These are phyloP conservation scores for Gobio occitaniae DNA, from an alignment of 2,797 vertebrate species.

Conservation along the genomic window DNA sequence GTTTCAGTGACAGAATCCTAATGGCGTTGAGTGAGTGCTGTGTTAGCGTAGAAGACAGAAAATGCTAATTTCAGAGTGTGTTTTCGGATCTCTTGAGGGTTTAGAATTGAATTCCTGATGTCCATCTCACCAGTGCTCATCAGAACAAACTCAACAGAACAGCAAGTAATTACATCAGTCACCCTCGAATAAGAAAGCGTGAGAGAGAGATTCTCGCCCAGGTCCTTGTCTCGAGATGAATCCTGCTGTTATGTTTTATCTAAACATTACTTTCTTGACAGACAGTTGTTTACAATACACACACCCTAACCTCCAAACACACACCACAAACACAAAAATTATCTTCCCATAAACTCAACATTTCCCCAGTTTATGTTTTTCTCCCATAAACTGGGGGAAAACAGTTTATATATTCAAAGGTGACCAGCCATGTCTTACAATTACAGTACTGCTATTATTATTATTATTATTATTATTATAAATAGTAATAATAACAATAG, in stretches of 20 bases:
- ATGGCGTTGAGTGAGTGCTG: slow-evolving; percentile 16
- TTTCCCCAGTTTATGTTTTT: too few relatives aligned
- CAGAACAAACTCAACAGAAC: slow-evolving; percentile 29
- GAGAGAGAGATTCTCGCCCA: not conserved
- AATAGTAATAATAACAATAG: too few relatives aligned
- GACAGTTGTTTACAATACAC: slow-evolving; percentile 1
- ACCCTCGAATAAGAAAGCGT: not conserved
- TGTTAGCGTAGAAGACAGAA: slow-evolving; percentile 23
- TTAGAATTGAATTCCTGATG: slow-evolving; percentile 18
- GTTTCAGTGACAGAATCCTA: slow-evolving; percentile 41
- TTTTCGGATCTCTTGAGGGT: slow-evolving; percentile 9
- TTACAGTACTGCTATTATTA: too few relatives aligned
- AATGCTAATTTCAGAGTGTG: slow-evolving; percentile 35
- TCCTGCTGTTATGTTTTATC: not conserved
- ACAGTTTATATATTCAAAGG: too few relatives aligned
- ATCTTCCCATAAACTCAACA: not conserved
- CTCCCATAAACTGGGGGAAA: too few relatives aligned
- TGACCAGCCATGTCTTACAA: too few relatives aligned
- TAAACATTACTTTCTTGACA: slow-evolving; percentile 8
- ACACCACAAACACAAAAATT: not conserved
- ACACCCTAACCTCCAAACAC: not conserved
- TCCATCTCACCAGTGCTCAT: slow-evolving; percentile 16
- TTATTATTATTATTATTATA: not conserved
- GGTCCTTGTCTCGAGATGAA: not conserved
- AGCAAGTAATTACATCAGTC: slow-evolving; percentile 23